phyloP scores from a whole-genome alignment of 2,113 vertebrate species.

The Campylorhamphus procurvoides region DNA sequence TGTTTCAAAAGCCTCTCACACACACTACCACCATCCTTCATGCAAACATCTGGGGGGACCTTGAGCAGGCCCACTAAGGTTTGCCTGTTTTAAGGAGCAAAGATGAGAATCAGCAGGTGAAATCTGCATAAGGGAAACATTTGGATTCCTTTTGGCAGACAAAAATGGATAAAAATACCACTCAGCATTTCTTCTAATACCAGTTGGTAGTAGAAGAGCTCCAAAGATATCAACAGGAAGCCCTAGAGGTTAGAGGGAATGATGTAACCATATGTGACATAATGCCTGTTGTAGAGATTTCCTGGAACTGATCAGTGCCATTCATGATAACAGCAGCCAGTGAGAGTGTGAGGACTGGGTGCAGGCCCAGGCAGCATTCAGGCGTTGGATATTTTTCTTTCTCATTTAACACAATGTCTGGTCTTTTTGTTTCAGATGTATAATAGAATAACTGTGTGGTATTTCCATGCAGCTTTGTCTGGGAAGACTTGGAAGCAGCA shows the following conservation, averaged over 20 bases:
- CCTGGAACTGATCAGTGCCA: constrained; percentile 57
- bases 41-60: neutral
- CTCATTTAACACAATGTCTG: neutral
- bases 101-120: constrained; percentile 6
- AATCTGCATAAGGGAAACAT: neutral
- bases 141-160: constrained; percentile 7
- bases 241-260: constrained; percentile 54
- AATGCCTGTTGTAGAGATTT: constrained; percentile 49
- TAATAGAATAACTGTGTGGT: neutral
- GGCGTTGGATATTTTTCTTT: neutral
- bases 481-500: neutral
- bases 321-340: constrained; percentile 52
- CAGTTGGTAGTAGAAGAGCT: constrained; percentile 34
- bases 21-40: neutral
- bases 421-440: neutral
- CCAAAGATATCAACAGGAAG: constrained; percentile 55
- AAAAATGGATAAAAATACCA: constrained; percentile 27
- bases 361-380: constrained; percentile 44
- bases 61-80: neutral
- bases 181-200: constrained; percentile 12
- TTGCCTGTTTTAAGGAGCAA: neutral
- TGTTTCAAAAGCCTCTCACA: neutral
- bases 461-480: neutral
- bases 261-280: constrained; percentile 52
- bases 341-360: constrained; percentile 12